Conservation (phyloP, 2,797 vertebrate species). For the Erethizon dorsatum region DNA sequence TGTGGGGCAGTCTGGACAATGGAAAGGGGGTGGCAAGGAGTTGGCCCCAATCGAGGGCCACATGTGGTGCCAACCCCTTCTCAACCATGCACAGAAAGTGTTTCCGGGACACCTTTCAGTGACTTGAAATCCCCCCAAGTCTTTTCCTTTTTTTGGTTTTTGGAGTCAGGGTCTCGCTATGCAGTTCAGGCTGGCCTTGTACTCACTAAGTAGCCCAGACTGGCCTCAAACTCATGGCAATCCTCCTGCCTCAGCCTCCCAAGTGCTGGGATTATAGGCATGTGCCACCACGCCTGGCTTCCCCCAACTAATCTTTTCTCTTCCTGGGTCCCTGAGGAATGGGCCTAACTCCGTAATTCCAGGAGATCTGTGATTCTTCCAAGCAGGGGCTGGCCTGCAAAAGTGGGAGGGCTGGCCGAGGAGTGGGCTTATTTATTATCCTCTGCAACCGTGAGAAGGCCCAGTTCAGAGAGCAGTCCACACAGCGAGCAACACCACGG, state of each 20-base stretch:
- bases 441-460: background rate
- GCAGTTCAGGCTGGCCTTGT: background rate
- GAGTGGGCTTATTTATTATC: background rate
- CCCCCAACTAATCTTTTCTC: background rate
- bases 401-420: background rate
- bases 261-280: background rate
- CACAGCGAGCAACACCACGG: background rate
- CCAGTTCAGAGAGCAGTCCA: slow-evolving; percentile 44
- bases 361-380: background rate
- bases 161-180: background rate
- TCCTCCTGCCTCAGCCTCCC: background rate
- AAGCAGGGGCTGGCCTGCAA: background rate
- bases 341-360: background rate
- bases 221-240: background rate
- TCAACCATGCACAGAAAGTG: background rate
- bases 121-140: background rate
- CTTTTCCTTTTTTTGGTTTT: background rate
- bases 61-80: background rate
- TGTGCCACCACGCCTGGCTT: background rate
- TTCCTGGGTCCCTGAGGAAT: background rate
- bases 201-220: background rate
- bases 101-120: background rate
- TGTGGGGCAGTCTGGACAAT: background rate
- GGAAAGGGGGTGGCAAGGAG: background rate
- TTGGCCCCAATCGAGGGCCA: background rate